Base-by-base conservation (phyloP, 2,113 vertebrate species). In the Aleadryas rufinucha region DNA sequence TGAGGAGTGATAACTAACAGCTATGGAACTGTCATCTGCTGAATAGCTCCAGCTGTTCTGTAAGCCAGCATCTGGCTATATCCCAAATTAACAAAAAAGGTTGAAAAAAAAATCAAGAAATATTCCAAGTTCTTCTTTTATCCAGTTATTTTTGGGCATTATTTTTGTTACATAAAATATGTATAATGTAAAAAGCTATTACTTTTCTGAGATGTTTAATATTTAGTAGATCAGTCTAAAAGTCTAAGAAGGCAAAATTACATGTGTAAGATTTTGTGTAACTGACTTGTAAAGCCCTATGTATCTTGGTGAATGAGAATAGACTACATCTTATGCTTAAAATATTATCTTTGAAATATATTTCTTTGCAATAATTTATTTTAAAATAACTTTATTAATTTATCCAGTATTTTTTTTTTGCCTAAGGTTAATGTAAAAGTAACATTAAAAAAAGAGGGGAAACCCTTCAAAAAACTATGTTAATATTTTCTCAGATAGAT, bases 1-100 rank as follows among this genome's bases (percentile, higher is more conserved):
- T 85, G 59, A 90, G 41, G 65, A 92, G 50, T 61, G 88, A 96
- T 90, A 94, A 72, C 78, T 96, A 92, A 88, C 59, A 83, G n/a
- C 66, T 85, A 87, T 72, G 61, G 90, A 94, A 23, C 37, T 79
- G 75, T 93, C 82, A 82, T 91, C 31, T 90, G 54, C n/a, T 69
- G 87, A 95, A 94, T 75, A 79, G 53, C 57, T 92, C 66, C 94
- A 94, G 92, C 87, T 97, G 96, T 94, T 94, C 82, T 85, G 24
- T 49, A 76, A 95, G 12, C 27, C 41, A 85, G 20, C 85, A 95
- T 92, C 92, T 96, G 92, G 53, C 53, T 69, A 56, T 50, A 68
- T 60, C 21, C 28, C 87, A 82, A 70, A 87, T 53, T 13, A 27
- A 50, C 15, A 23, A 45, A 44, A 42, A 15, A n/a, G 13, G 7